Conservation (phyloP, 2,113 vertebrate genomes). For the Gnathonemus echidnorhynchus region DNA sequence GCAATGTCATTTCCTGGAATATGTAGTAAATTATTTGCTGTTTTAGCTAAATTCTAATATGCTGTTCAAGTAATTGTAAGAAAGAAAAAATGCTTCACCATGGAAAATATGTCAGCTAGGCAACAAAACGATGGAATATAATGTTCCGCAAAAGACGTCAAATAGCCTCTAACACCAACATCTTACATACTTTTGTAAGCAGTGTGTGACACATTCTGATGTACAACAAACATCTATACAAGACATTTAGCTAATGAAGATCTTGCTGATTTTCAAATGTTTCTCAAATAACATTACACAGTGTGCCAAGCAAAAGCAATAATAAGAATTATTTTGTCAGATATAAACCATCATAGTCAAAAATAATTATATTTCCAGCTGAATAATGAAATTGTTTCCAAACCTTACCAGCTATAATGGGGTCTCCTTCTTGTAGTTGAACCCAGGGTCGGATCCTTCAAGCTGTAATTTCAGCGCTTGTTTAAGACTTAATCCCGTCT, state of each 20-base stretch:
- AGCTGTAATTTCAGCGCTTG: conserved; percentile 96
- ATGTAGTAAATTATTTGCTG: neutral
- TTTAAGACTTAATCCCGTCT: conserved; percentile 92
- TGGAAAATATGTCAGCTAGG: neutral
- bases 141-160: neutral
- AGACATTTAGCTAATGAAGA: neutral
- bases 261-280: neutral
- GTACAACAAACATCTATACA: neutral
- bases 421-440: conserved; percentile 97
- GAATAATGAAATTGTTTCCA: neutral
- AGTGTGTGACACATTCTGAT: neutral
- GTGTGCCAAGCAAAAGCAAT: neutral
- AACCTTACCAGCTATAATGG: conserved; percentile 80
- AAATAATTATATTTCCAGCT: neutral
- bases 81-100: neutral
- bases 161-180: neutral
- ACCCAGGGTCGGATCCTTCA: conserved; percentile 81
- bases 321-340: neutral
- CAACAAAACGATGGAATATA: neutral
- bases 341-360: neutral
- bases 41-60: neutral
- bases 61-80: neutral
- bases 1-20: neutral
- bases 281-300: neutral
- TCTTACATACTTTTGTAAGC: neutral